phyloP scores from a whole-genome alignment of 2,113 vertebrate genomes.

The Ibidorhyncha struthersii region DNA sequence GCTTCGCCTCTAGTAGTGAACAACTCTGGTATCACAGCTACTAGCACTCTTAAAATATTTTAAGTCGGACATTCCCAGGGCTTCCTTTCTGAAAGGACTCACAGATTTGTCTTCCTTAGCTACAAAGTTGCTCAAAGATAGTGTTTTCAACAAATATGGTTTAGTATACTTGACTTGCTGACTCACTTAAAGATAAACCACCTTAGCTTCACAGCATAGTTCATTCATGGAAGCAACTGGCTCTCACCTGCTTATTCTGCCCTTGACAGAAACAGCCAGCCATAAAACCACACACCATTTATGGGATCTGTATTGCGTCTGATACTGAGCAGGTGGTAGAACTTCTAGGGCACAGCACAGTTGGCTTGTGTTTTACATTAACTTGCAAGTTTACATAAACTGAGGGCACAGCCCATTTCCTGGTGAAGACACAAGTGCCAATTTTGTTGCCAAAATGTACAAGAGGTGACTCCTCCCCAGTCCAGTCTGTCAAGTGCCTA shows the following conservation, averaged over 20 bases:
- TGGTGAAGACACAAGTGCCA: not conserved
- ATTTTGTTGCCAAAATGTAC: not conserved
- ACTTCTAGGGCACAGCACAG: not conserved
- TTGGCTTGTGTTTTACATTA: not conserved
- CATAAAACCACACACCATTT: not conserved
- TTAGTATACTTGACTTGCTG: not conserved
- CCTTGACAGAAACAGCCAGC: not conserved
- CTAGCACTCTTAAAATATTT: not conserved
- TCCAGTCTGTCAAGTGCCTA: not conserved
- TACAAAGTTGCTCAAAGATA: not conserved
- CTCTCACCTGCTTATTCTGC: not conserved
- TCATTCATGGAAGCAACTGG: not conserved
- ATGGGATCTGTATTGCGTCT: not conserved
- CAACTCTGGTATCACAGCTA: fast-evolving
- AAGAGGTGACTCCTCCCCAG: not conserved
- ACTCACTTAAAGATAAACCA: not conserved
- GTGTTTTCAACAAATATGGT: not conserved
- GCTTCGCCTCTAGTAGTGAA: not conserved
- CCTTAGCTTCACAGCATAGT: not conserved
- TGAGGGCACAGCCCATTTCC: not conserved
- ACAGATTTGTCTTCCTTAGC: not conserved
- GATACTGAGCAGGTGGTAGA: not conserved
- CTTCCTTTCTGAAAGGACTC: not conserved
- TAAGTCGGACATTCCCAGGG: not conserved
- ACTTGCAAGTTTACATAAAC: not conserved